Conservation (phyloP, 2,113 vertebrate species). For the Cynopterus brachyotis region DNA sequence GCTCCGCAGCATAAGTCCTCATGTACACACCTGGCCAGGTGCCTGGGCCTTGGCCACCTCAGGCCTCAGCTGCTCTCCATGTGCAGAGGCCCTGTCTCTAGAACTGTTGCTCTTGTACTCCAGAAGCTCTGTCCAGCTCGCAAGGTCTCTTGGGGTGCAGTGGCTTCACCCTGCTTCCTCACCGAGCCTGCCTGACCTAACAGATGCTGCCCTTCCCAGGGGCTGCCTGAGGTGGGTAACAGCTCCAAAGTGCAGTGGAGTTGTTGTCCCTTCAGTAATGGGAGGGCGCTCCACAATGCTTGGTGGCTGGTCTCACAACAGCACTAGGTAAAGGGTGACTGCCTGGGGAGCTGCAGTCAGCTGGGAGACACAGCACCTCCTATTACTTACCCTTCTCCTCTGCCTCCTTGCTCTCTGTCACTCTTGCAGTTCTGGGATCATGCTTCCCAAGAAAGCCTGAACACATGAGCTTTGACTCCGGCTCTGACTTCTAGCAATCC, state of each 20-base stretch:
- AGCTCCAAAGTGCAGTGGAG: no score
- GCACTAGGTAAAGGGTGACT: neutral
- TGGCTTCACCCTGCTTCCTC: neutral
- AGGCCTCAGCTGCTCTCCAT: accelerated
- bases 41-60: neutral
- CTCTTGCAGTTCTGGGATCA: neutral
- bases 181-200: neutral
- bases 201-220: neutral
- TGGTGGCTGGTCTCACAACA: accelerated
- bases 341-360: neutral
- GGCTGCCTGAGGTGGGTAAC: neutral
- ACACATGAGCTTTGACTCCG: neutral
- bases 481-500: neutral
- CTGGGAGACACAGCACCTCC: no score
- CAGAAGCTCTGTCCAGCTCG: no score
- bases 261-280: no score
- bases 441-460: neutral
- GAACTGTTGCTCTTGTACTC: neutral
- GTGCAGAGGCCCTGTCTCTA: no score
- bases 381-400: neutral
- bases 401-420: accelerated
- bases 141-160: no score
- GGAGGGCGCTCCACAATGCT: neutral
- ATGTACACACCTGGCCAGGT: accelerated
- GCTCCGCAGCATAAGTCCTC: accelerated